A percentile compares a stretch with the other conserved stretches of the same genome.
These are phyloP conservation scores for Sinocyclocheilus rhinocerous DNA, from an alignment of 2,113 vertebrate species.

Conservation along the genomic window DNA sequence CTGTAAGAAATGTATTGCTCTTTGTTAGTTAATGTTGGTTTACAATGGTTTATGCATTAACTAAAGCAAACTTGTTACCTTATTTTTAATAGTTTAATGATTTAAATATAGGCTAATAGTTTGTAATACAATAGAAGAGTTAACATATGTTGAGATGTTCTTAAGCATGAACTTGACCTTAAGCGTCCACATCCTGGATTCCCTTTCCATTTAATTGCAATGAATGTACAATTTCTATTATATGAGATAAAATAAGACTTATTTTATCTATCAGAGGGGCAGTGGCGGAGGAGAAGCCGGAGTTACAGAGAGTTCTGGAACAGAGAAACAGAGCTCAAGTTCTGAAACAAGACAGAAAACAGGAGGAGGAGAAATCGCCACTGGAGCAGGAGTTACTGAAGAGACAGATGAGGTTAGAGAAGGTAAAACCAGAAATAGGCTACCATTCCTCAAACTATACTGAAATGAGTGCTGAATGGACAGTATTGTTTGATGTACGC, in stretches of 20 bases:
- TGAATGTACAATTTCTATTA: not conserved
- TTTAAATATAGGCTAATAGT: too few relatives aligned
- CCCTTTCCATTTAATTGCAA: not conserved
- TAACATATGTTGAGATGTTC: not conserved
- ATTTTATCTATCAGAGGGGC: conserved; percentile 67
- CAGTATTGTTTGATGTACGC: not conserved
- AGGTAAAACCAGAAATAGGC: conserved; percentile 69
- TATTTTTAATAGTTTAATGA: too few relatives aligned
- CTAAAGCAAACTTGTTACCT: too few relatives aligned
- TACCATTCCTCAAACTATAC: not conserved
- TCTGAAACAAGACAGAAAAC: conserved; percentile 79
- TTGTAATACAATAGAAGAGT: too few relatives aligned
- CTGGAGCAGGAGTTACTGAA: conserved; percentile 84
- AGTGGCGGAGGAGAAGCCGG: conserved; percentile 79
- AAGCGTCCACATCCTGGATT: not conserved
- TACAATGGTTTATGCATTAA: too few relatives aligned
- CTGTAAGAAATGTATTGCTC: too few relatives aligned
- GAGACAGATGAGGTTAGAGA: conserved; percentile 82
- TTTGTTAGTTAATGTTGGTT: too few relatives aligned
- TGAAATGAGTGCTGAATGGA: not conserved
- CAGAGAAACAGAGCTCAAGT: conserved; percentile 79
- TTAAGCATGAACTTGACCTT: not conserved
- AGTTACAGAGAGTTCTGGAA: conserved; percentile 83
- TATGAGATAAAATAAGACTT: not conserved
- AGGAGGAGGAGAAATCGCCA: conserved; percentile 81